Evolutionary conservation across 2,797 vertebrate species (phyloP), one percentile per base, ranked within the genome.

Genomic region (Danio jaintianensis): DNA sequence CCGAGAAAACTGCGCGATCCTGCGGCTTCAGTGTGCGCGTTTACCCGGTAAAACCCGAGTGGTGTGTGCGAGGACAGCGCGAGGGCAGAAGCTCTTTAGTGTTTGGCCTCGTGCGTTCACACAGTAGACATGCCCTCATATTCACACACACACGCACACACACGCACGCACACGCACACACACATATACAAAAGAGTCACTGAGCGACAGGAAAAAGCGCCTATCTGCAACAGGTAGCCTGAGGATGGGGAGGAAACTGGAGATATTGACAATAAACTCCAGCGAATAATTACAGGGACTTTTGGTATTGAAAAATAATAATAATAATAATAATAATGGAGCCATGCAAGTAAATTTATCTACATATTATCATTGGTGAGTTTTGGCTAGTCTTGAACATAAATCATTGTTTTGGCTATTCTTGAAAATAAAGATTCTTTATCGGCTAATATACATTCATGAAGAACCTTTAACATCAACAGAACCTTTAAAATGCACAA

Each of bases 191-290:
- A 58, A 75, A 70, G 55, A 43, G 63, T 61, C n/a, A 50, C 18
- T 83, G 78, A 80, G 52, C 66, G 78, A 81, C 82, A 81, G 78
- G 29, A 52, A 48, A 38, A 72, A 61, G 71, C 53, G 66, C 82
- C 78, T 80, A 83, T 83, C 78, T 82, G 58, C 13, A 76, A 66
- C 82, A 83, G 78, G 78, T 80, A 61, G 29, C 29, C 69, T 38
- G 59, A 55, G 12, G 13, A 72, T 48, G 52, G 73, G 82, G 82
- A 83, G 78, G 82, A 76, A 82, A 76, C 82, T 56, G 12, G 58
- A 16, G 36, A 16, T 13, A 29, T 20, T 18, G 42, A 52, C 42
- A 48, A 72, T 63, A 50, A 73, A 78, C 43, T 16, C 72, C 29
- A 29, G 3, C 29, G 29, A 29, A 29, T 29, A 29, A 29, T 29